Evolutionary conservation across 2,888 invertebrate genomes (phyloP).

Genomic region (Onthophagus sagittarius): DNA sequence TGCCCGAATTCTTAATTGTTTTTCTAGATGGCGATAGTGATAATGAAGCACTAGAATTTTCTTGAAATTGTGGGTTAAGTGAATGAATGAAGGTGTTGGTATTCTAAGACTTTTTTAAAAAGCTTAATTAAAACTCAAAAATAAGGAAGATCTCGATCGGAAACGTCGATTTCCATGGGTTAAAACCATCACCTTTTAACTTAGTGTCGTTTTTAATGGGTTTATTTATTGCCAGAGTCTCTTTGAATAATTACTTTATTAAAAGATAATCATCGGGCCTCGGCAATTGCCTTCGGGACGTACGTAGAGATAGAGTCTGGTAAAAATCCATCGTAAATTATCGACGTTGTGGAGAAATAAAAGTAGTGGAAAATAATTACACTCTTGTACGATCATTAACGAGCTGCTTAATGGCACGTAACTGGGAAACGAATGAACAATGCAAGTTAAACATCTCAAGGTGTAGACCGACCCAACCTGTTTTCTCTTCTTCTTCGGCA

Average conservation of each 20-base stretch:
- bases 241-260: conserved; percentile 21
- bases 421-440: conserved; percentile 23
- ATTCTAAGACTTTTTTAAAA: no score
- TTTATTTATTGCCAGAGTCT: conserved; percentile 15
- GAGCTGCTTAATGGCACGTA: conserved; percentile 21
- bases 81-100: no score
- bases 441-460: conserved; percentile 22
- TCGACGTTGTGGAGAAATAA: conserved; percentile 2
- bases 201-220: conserved; percentile 10
- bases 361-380: conserved; percentile 21
- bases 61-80: neutral
- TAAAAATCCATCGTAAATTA: conserved; percentile 8
- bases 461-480: conserved; percentile 16
- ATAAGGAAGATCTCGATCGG: neutral
- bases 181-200: neutral
- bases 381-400: conserved; percentile 21
- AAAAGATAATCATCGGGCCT: conserved; percentile 20
- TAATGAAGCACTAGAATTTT: no score
- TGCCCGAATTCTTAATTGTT: no score
- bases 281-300: conserved; percentile 12
- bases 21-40: no score
- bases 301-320: neutral
- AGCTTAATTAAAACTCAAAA: no score
- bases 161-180: neutral
- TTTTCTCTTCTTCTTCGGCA: neutral